Conservation (phyloP, 2,888 invertebrate species). For the Caenorhabditis sulstoni region DNA sequence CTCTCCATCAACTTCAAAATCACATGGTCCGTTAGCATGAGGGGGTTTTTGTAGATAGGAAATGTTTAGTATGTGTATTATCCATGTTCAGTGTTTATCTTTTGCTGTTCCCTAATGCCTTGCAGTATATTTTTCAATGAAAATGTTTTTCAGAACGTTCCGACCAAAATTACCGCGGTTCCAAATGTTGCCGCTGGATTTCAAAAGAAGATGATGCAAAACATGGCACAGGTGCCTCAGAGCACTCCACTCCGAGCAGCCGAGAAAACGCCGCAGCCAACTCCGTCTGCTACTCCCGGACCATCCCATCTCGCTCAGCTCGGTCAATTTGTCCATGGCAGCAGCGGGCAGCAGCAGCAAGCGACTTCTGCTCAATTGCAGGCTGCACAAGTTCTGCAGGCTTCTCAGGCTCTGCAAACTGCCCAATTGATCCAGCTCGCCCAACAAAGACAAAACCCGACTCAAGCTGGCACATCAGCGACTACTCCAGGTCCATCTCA, state of each 20-base stretch:
- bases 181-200: slow-evolving; percentile 47
- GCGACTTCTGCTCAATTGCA: slow-evolving; percentile 8
- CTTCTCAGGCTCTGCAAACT: neutral
- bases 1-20: slow-evolving; percentile 51
- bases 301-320: slow-evolving; percentile 39
- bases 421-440: neutral
- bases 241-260: slow-evolving; percentile 22
- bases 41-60: slow-evolving; percentile 7
- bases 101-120: too few relatives aligned
- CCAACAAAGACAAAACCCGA: neutral
- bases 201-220: neutral
- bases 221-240: slow-evolving; percentile 32
- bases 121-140: neutral
- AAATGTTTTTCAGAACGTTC: slow-evolving; percentile 41
- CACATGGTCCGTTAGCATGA: slow-evolving; percentile 50
- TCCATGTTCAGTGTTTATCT: neutral
- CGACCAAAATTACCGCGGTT: slow-evolving; percentile 53
- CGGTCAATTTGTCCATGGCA: slow-evolving; percentile 38
- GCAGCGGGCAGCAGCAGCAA: too few relatives aligned
- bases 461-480: slow-evolving; percentile 11
- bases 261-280: slow-evolving; percentile 3
- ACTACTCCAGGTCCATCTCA: neutral
- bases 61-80: too few relatives aligned
- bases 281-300: neutral
- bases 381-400: neutral